phyloP scores from a whole-genome alignment of 2,113 vertebrate genomes.

The Stegastes partitus region DNA sequence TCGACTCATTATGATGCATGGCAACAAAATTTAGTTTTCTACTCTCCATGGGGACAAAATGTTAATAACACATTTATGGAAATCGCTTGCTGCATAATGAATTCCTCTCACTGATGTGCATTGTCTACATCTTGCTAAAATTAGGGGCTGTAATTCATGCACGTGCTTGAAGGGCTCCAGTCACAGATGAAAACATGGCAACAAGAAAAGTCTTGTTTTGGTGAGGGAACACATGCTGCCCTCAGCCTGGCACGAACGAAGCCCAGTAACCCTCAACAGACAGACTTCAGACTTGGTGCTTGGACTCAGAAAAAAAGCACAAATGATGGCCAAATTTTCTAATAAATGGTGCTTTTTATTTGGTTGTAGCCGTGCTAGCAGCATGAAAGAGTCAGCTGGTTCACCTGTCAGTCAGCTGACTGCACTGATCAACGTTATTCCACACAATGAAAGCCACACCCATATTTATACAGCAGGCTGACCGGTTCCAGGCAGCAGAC shows the following conservation, averaged over 20 bases:
- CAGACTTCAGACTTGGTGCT: constrained; percentile 1
- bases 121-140: constrained; percentile 17
- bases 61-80: constrained; percentile 1
- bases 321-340: too few species aligned
- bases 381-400: too few species aligned
- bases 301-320: too few species aligned
- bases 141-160: not conserved
- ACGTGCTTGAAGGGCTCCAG: not conserved
- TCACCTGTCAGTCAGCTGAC: too few species aligned
- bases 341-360: too few species aligned
- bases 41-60: not conserved
- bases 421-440: too few species aligned
- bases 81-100: constrained; percentile 2
- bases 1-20: not conserved
- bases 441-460: too few species aligned
- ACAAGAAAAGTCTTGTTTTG: constrained; percentile 43
- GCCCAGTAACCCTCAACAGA: constrained; percentile 10
- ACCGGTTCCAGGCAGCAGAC: too few species aligned
- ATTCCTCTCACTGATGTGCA: not conserved
- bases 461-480: too few species aligned
- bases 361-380: too few species aligned
- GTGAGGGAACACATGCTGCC: not conserved
- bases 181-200: constrained; percentile 7
- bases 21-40: not conserved
- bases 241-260: constrained; percentile 34